Evolutionary conservation across 2,888 invertebrate species (phyloP).

Genomic region (Ctena decussata): DNA sequence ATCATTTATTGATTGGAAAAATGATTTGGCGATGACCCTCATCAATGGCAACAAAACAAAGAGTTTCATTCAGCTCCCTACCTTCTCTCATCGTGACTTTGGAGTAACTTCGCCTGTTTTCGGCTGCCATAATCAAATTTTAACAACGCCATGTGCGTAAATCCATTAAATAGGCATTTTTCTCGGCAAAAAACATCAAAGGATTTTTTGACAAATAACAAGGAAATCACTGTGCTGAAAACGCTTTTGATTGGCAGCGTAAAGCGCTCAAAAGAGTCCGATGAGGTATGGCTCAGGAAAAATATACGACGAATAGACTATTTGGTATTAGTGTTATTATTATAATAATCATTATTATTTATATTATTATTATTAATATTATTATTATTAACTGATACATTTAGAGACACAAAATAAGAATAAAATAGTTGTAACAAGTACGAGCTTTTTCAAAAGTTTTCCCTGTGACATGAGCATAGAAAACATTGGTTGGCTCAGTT

Average conservation of each 20-base stretch:
- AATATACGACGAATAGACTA: background rate
- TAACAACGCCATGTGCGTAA: background rate
- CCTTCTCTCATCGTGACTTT: conserved; percentile 53
- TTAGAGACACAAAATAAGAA: background rate
- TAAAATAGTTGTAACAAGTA: no score
- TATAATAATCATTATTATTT: background rate
- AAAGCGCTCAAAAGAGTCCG: background rate
- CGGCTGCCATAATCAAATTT: conserved; percentile 38
- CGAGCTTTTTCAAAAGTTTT: no score
- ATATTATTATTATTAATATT: conserved; percentile 4
- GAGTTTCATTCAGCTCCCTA: background rate
- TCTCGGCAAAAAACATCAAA: conserved; percentile 1
- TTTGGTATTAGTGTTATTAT: background rate
- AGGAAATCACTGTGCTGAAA: background rate
- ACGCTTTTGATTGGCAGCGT: background rate
- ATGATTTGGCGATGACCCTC: background rate
- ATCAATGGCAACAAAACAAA: background rate
- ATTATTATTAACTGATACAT: background rate
- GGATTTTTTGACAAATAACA: conserved; percentile 1
- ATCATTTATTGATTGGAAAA: background rate
- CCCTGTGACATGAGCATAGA: no score
- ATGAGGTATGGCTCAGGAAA: background rate
- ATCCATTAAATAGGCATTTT: background rate
- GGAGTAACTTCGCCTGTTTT: conserved; percentile 33
- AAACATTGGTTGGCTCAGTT: no score